Evolutionary conservation across 2,113 vertebrate genomes (phyloP).

Genomic region (Crotophaga sulcirostris): DNA sequence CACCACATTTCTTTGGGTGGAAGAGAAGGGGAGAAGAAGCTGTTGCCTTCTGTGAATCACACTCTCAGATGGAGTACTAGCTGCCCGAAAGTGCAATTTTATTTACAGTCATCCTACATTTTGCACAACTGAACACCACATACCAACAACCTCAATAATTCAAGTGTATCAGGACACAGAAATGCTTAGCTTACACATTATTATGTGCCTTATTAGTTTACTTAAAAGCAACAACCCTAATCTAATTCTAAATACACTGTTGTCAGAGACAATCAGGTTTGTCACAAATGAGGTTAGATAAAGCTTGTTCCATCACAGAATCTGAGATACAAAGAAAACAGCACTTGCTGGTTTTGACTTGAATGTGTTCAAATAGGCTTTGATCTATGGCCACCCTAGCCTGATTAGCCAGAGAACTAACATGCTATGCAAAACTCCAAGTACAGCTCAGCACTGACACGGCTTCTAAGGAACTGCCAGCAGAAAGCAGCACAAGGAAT

Average conservation of each 20-base stretch:
- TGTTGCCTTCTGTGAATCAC: background rate
- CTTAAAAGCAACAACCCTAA: background rate
- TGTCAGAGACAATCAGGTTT: background rate
- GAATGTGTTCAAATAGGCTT: background rate
- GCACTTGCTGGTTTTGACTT: background rate
- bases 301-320: background rate
- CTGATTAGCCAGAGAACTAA: background rate
- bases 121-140: background rate
- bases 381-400: background rate
- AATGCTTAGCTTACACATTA: background rate
- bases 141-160: background rate
- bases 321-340: conserved; percentile 18
- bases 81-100: background rate
- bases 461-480: background rate
- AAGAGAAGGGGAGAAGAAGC: background rate
- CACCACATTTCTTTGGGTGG: background rate
- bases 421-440: background rate
- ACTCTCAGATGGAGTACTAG: background rate
- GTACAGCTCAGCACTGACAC: background rate
- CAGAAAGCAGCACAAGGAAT: background rate
- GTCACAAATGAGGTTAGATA: background rate
- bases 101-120: background rate
- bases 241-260: conserved; percentile 29
- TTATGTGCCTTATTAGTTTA: background rate
- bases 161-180: background rate